A percentile compares a stretch with the other conserved stretches of the same genome.
Evolutionary conservation across 2,113 vertebrate genomes (phyloP).

Genomic region (Rhagologus leucostigma): DNA sequence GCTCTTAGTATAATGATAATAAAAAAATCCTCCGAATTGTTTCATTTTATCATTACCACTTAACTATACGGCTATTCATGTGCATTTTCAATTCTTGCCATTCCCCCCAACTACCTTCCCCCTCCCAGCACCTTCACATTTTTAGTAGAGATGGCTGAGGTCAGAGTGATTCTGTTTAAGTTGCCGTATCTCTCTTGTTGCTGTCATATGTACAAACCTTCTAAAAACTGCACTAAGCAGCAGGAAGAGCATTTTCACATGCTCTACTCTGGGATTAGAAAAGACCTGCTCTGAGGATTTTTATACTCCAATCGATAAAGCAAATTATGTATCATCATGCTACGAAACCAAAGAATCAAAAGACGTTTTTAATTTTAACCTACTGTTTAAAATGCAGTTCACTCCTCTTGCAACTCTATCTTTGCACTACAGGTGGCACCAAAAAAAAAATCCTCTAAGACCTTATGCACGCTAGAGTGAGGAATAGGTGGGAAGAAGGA

Average conservation of each 20-base stretch:
- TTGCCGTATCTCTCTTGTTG: neutral
- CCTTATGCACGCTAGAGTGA: fast-evolving
- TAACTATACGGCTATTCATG: neutral
- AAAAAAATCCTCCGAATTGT: neutral
- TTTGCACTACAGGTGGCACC: neutral
- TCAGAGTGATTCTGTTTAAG: neutral
- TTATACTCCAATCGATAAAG: neutral
- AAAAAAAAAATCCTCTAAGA: neutral
- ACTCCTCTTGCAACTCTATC: neutral
- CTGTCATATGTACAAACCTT: neutral
- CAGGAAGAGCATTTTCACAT: neutral
- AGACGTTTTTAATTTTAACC: neutral
- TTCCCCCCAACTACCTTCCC: neutral
- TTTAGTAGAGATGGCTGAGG: neutral
- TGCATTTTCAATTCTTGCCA: neutral
- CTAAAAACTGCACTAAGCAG: neutral
- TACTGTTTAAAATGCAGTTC: neutral
- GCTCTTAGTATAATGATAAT: neutral
- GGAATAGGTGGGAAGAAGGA: neutral
- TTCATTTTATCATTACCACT: neutral
- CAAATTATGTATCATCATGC: neutral
- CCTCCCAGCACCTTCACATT: neutral
- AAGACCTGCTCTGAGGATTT: neutral
- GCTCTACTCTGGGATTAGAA: neutral
- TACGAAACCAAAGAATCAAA: neutral